Evolutionary conservation across 2,113 vertebrate genomes (phyloP).

Genomic region (Pandion haliaetus): DNA sequence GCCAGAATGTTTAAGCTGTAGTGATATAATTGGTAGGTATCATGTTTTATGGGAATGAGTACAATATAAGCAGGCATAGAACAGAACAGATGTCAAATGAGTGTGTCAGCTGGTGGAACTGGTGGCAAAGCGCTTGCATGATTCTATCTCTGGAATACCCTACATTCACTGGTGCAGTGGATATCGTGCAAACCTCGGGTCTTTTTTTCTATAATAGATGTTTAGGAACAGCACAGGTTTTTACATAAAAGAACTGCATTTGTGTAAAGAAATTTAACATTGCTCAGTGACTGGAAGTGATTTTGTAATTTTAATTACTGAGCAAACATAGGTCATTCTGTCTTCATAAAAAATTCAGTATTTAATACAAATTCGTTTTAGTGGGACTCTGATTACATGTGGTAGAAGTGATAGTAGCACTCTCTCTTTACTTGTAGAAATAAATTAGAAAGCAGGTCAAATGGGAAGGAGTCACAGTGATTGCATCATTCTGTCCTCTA

Average conservation of each 20-base stretch:
- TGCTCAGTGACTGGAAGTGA: background rate
- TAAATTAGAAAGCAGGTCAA: background rate
- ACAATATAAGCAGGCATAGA: background rate
- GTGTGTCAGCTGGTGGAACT: background rate
- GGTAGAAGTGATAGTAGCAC: background rate
- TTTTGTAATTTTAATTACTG: background rate
- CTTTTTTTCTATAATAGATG: background rate
- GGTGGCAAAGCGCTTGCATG: background rate
- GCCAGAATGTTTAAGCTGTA: background rate
- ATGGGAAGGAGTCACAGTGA: background rate
- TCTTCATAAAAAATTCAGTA: background rate
- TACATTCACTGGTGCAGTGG: background rate
- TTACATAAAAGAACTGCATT: background rate
- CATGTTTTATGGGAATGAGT: background rate
- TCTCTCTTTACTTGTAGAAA: background rate
- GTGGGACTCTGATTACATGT: background rate
- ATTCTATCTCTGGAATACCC: background rate
- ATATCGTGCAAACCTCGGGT: rapidly evolving
- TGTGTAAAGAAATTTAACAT: background rate
- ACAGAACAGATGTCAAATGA: background rate
- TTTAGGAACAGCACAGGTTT: background rate
- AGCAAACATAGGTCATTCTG: background rate
- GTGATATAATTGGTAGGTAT: background rate
- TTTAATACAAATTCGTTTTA: background rate
- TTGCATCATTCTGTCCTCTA: background rate